Base-by-base conservation (phyloP, 2,113 vertebrate species). In the Scopus umbretta region DNA sequence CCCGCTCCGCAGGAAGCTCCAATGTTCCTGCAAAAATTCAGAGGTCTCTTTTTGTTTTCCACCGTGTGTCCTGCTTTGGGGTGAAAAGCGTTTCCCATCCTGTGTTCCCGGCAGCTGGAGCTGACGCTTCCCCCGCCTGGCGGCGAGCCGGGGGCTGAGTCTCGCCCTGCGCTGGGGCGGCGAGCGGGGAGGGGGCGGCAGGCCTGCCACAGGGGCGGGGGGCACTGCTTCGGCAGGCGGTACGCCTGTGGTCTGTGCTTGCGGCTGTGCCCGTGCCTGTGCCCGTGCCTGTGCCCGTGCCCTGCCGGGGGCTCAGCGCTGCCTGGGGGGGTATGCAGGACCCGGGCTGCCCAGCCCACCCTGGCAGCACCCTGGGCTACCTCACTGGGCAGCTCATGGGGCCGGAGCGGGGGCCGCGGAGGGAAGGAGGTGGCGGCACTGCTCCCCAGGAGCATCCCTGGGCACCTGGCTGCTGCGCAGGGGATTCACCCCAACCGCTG, bases 51-150 rank as follows among this genome's bases (percentile, higher is more conserved):
- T 90, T 80, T 90, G 13, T 78, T 73, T n/a, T 55, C 73, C 79
- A 65, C 49, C 23, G 29, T 7, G 34, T 50, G 86, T 45, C 82
- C 59, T 86, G 76, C 49, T 88, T 71, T 55, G 79, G 92, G 89
- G 80, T 73, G 79, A 95, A 53, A 71, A 87, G 55, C 34, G 3
- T 30, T 95, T 95, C 89, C 68, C 55, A 3, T 94, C 86, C 92
- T 63, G 73, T 87, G 59, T 92, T 95, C 92, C 82, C 11, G 16
- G 30, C 79, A 90, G 79, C 81, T 22, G 86, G 78, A 86, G 43
- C 47, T 56, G 19, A 19, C n/a, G 0, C 42, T 73, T 90, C 89
- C 88, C 73, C 10, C 8, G 30, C 0, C 27, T 13, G 3, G 43
- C 0, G 2, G 40, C 3, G 11, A 67, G 50, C 30, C 1, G 4